Evolutionary conservation across 2,888 invertebrate genomes (phyloP).

Genomic region (Mermis nigrescens): DNA sequence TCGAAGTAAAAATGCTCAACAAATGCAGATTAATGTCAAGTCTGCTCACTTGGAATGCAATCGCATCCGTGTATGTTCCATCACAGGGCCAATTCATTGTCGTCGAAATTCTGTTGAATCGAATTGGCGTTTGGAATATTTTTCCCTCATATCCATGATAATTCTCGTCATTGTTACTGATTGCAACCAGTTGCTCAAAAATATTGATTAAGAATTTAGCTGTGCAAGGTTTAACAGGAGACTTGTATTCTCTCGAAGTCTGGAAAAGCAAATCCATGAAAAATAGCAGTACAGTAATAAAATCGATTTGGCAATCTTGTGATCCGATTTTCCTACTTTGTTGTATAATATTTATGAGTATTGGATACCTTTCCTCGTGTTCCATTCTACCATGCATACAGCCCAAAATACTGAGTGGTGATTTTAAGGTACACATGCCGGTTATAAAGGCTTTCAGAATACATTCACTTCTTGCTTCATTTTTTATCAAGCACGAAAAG

Average conservation of each 20-base stretch:
- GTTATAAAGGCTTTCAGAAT: slow-evolving; percentile 60
- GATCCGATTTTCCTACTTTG: background rate
- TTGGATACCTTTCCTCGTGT: slow-evolving; percentile 1
- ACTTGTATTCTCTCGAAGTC: background rate
- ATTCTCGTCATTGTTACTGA: too few relatives aligned
- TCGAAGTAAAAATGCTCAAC: too few relatives aligned
- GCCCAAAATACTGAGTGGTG: too few relatives aligned
- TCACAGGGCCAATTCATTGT: slow-evolving; percentile 88
- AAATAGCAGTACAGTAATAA: slow-evolving; percentile 21
- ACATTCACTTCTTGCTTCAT: slow-evolving; percentile 37
- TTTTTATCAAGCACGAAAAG: slow-evolving; percentile 13
- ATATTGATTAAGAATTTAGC: background rate
- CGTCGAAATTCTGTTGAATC: slow-evolving; percentile 72
- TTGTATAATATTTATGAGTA: background rate
- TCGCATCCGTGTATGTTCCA: slow-evolving; percentile 84
- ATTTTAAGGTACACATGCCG: slow-evolving; percentile 55
- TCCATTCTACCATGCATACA: too few relatives aligned
- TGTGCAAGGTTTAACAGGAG: background rate
- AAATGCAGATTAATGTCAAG: too few relatives aligned
- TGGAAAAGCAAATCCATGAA: slow-evolving; percentile 23
- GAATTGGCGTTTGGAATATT: slow-evolving; percentile 55
- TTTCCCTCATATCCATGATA: too few relatives aligned
- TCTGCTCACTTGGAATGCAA: slow-evolving; percentile 33
- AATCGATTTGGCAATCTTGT: slow-evolving; percentile 11
- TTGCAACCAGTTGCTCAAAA: background rate